phyloP scores from a whole-genome alignment of 2,113 vertebrate species.

The Acanthisitta chloris region DNA sequence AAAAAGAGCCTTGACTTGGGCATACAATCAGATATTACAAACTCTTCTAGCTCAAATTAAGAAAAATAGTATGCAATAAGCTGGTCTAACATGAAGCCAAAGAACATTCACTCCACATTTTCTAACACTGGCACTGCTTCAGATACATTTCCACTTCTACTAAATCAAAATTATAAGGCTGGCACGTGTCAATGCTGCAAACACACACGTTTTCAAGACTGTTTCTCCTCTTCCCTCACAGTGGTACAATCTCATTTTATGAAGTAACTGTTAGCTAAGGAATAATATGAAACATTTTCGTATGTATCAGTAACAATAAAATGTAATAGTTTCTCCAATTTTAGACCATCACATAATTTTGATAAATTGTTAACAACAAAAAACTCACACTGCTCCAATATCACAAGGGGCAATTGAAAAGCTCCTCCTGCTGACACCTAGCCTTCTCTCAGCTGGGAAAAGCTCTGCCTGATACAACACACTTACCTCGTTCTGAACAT shows the following conservation, averaged over 20 bases:
- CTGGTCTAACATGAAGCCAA: not conserved
- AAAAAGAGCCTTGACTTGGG: constrained; percentile 31
- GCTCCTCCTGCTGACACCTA: not conserved
- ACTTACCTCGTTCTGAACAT: constrained; percentile 95
- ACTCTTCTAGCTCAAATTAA: constrained; percentile 20
- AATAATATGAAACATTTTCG: not conserved
- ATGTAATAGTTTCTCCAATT: not conserved
- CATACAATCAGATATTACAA: not conserved
- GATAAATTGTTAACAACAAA: not conserved
- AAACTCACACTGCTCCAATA: not conserved
- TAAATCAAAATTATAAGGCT: not conserved
- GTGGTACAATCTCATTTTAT: not conserved
- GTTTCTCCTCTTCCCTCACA: not conserved
- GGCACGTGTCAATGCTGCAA: not conserved
- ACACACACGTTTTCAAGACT: not conserved
- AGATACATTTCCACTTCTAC: not conserved
- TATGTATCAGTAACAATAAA: not conserved
- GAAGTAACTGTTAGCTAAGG: not conserved
- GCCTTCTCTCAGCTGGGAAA: not conserved
- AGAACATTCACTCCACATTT: not conserved
- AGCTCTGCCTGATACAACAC: not conserved
- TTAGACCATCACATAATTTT: not conserved
- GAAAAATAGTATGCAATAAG: constrained; percentile 1
- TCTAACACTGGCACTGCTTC: not conserved
- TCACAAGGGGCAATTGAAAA: not conserved